Conservation (phyloP, 1,140 invertebrate species). For the Drosophila persimilis region DNA sequence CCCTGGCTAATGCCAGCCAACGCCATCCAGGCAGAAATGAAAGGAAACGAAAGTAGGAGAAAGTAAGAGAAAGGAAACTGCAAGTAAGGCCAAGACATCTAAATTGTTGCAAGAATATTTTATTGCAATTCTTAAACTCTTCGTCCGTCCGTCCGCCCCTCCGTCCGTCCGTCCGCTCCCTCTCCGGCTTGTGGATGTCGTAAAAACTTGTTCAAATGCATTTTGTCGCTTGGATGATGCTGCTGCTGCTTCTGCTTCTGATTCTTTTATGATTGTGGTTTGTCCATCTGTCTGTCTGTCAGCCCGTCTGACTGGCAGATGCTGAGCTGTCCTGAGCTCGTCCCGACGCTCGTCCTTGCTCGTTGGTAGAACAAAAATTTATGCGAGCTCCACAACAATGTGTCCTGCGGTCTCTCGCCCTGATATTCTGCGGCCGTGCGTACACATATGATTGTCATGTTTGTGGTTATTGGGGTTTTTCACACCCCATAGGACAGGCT, state of each 20-base stretch:
- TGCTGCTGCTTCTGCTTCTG: slow-evolving; percentile 44
- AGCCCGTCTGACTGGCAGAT: slow-evolving; percentile 41
- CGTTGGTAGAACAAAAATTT: slow-evolving; percentile 15
- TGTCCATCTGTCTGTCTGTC: slow-evolving; percentile 1
- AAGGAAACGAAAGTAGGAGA: too few species aligned
- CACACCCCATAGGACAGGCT: slow-evolving; percentile 14
- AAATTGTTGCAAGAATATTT: slow-evolving; percentile 78
- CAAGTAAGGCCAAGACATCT: slow-evolving; percentile 42
- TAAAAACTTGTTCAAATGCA: slow-evolving; percentile 73
- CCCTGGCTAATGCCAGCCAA: slow-evolving; percentile 34
- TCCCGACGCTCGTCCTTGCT: slow-evolving; percentile 27
- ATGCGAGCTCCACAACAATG: slow-evolving; percentile 49
- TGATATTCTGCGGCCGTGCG: slow-evolving; percentile 28
- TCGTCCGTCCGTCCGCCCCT: too few species aligned
- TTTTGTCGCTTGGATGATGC: slow-evolving; percentile 57
- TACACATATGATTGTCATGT: slow-evolving; percentile 67
- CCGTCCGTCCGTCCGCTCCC: not conserved
- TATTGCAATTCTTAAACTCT: slow-evolving; percentile 68
- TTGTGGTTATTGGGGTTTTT: slow-evolving; percentile 58
- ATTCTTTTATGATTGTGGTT: slow-evolving; percentile 71
- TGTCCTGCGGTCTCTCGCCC: slow-evolving; percentile 39
- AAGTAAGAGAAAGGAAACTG: slow-evolving; percentile 17
- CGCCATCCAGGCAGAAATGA: not conserved
- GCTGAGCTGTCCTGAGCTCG: slow-evolving; percentile 8
- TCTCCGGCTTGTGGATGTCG: slow-evolving; percentile 31